Conservation (phyloP, 2,888 invertebrate genomes). For the Nyleta sp. region DNA sequence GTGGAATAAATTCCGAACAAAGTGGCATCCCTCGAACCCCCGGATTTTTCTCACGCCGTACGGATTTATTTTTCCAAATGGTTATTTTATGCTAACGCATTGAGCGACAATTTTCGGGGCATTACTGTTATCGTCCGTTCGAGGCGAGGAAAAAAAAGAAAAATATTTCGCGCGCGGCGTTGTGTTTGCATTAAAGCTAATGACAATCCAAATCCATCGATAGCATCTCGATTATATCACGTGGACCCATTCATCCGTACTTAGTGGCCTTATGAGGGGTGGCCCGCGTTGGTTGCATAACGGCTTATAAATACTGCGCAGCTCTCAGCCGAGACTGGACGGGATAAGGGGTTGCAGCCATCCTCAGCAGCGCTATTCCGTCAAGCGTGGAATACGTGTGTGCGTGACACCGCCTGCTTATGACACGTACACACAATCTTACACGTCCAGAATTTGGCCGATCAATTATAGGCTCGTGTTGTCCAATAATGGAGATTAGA, state of each 20-base stretch:
- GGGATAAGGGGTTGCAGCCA: slow-evolving; percentile 53
- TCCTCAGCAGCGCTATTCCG: slow-evolving; percentile 54
- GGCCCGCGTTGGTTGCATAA: slow-evolving; percentile 70
- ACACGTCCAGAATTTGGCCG: slow-evolving; percentile 74
- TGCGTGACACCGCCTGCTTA: slow-evolving; percentile 64
- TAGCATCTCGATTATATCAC: slow-evolving; percentile 74
- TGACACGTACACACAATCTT: slow-evolving; percentile 62
- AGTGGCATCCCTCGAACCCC: slow-evolving; percentile 19
- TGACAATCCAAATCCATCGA: slow-evolving; percentile 73
- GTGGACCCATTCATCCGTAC: slow-evolving; percentile 69
- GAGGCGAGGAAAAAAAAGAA: slow-evolving; percentile 33
- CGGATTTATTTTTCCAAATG: slow-evolving; percentile 56
- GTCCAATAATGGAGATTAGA: slow-evolving; percentile 79
- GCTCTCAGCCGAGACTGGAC: slow-evolving; percentile 56
- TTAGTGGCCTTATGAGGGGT: slow-evolving; percentile 66
- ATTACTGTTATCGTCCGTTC: slow-evolving; percentile 47
- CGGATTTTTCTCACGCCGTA: slow-evolving; percentile 52
- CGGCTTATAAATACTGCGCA: slow-evolving; percentile 69
- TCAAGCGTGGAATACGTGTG: slow-evolving; percentile 62
- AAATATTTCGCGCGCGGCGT: slow-evolving; percentile 62
- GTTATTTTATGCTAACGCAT: slow-evolving; percentile 58
- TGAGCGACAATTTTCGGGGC: slow-evolving; percentile 41
- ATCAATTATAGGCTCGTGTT: slow-evolving; percentile 81
- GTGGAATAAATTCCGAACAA: slow-evolving; percentile 16
- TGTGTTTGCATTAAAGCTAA: slow-evolving; percentile 69